Evolutionary conservation across 2,888 invertebrate genomes (phyloP).

Genomic region (Eurytoma californica): DNA sequence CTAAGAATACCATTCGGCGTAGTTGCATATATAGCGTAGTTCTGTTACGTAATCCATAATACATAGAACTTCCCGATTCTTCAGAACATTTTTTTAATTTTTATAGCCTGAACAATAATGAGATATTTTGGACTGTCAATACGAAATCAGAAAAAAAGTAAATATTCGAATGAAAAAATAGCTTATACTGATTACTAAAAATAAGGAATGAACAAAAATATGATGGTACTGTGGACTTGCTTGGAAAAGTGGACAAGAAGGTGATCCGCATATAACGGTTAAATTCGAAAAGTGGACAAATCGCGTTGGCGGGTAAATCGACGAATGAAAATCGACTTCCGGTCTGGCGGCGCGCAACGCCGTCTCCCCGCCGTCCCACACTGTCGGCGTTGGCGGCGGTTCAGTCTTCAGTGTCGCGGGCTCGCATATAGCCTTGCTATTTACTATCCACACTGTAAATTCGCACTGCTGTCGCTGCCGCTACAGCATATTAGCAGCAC

Average conservation of each 20-base stretch:
- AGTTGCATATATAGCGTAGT: no score
- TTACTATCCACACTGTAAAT: neutral
- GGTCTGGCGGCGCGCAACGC: slow-evolving; percentile 16
- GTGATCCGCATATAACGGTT: slow-evolving; percentile 22
- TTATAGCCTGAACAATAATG: no score
- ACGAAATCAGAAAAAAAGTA: no score
- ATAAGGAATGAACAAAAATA: neutral
- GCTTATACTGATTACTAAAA: neutral
- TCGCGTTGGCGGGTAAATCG: neutral
- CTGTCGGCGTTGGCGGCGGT: no score
- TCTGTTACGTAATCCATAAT: no score
- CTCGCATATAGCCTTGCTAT: neutral
- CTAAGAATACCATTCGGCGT: no score
- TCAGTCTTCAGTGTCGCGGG: neutral
- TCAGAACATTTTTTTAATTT: no score
- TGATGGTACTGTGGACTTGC: slow-evolving; percentile 5
- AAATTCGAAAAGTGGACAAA: slow-evolving; percentile 52
- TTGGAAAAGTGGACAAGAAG: slow-evolving; percentile 44
- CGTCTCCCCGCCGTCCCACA: slow-evolving; percentile 4
- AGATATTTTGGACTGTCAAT: no score
- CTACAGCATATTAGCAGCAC: neutral
- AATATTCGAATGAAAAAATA: neutral
- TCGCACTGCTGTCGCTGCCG: neutral
- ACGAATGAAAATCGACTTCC: slow-evolving; percentile 48
- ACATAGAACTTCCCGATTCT: no score